Base-by-base conservation (phyloP, 2,888 invertebrate species). In the Eupithecia abbreviata region DNA sequence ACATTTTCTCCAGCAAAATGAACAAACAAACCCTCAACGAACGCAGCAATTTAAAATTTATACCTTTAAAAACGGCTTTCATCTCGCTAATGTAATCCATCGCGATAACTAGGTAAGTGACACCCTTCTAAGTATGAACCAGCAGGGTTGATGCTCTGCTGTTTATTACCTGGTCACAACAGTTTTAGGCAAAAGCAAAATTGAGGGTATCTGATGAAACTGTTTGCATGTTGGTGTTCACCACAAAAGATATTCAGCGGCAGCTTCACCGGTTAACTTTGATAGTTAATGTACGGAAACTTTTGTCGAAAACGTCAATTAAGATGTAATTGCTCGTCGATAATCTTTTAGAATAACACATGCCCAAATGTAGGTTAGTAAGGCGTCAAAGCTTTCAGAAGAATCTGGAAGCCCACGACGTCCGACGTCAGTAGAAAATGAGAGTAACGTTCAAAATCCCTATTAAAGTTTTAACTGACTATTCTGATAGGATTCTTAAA, bases 31-130 rank as follows among this genome's bases (percentile, higher is more conserved):
- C 82, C 82, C 75, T 75, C 81, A 79, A 81, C 77, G 76, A 82
- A 87, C 84, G 86, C 87, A 90, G 83, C 86, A 91, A 91, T 92
- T 91, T 92, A 89, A 92, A 91, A 91, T 92, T 91, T 89, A 90
- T 88, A 89, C 86, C 88, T 89, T 88, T 89, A 89, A 90, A 91
- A 92, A 91, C 89, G 88, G 87, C 91, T 92, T 91, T 91, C 89
- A 91, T 91, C 90, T 88, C 87, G 86, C 84, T 91, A 91, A 90
- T 90, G 87, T 88, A 86, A 91, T 90, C 87, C 86, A 85, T 87
- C 85, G 82, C 84, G 85, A 85, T 88, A 87, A 87, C 87, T 89
- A 87, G 89, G 89, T 88, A 87, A 89, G 89, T 89, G 86, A 87
- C 88, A 84, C 84, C 86, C 84, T 82, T 83, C 82, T 76, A 79